phyloP scores from a whole-genome alignment of 2,113 vertebrate species.

The Antigone vipio region DNA sequence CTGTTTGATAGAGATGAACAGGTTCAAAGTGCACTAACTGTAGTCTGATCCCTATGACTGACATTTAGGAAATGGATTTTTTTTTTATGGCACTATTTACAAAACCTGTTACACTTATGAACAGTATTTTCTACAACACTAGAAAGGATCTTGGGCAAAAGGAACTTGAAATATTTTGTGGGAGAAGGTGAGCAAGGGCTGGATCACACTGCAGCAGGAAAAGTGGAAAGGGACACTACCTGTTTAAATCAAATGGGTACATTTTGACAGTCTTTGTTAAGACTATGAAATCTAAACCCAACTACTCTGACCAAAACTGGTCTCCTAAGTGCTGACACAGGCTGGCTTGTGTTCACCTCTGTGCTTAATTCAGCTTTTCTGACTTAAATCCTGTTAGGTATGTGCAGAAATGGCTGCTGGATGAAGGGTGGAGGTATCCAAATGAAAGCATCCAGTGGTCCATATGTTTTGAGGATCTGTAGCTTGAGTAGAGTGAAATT shows the following conservation, averaged over 20 bases:
- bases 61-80: neutral
- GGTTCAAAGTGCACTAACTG: neutral
- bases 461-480: neutral
- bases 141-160: neutral
- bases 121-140: neutral
- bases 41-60: neutral
- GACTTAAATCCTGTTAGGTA: neutral
- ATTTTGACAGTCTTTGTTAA: neutral
- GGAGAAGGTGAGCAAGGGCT: neutral
- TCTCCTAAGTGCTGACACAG: neutral
- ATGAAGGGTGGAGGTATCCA: neutral
- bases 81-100: neutral
- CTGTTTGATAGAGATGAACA: neutral
- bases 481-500: neutral
- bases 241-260: neutral
- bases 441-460: neutral
- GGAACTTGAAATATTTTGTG: neutral
- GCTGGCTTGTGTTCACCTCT: neutral
- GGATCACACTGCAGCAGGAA: neutral
- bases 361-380: neutral
- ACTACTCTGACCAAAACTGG: neutral
- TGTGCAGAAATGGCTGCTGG: neutral
- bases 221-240: neutral
- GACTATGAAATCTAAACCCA: neutral
- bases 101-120: neutral